A percentile compares a stretch with the other conserved stretches of the same genome.
phyloP scores from a whole-genome alignment of 2,797 vertebrate genomes.

The Myotis vivesi region DNA sequence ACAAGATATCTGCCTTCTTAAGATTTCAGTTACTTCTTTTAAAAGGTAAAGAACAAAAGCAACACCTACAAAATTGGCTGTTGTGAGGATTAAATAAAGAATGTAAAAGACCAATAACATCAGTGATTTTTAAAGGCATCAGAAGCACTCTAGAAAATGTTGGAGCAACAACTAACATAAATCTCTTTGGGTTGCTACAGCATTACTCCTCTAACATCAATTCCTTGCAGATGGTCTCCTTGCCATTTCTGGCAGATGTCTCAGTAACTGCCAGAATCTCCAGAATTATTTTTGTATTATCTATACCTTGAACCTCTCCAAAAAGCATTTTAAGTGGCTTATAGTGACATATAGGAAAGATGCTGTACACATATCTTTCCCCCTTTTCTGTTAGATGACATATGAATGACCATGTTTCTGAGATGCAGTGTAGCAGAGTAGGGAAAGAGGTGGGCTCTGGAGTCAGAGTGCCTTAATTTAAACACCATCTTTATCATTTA shows the following conservation, averaged over 20 bases:
- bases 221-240: not conserved
- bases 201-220: not conserved
- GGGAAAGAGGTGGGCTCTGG: not conserved
- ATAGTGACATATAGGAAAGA: not conserved
- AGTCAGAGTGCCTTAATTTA: constrained; percentile 8
- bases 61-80: not conserved
- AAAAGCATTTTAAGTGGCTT: not conserved
- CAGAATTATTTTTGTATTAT: not conserved
- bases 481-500: not conserved
- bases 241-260: not conserved
- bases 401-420: not conserved
- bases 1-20: not conserved
- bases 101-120: not conserved
- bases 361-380: not conserved
- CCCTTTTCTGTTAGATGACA: not conserved
- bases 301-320: not conserved
- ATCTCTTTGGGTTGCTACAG: not conserved
- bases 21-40: not conserved
- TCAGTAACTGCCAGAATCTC: not conserved
- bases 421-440: not conserved
- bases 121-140: not conserved
- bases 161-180: not conserved
- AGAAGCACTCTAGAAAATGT: not conserved
- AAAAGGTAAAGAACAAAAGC: not conserved
- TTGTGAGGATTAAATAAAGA: constrained; percentile 10